phyloP scores from a whole-genome alignment of 1,140 invertebrate species.

The Adelges cooleyi region DNA sequence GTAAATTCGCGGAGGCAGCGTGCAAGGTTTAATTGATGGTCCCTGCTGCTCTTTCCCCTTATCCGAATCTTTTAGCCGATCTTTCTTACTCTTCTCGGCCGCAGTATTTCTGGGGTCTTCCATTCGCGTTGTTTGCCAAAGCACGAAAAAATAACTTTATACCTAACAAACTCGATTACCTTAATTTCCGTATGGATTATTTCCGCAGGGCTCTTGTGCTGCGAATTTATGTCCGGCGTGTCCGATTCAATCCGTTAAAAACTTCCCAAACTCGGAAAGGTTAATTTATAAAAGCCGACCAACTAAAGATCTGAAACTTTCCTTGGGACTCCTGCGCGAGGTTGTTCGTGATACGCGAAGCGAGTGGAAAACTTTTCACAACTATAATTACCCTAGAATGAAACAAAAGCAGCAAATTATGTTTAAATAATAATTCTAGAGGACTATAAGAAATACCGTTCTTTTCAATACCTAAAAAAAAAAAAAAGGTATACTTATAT shows the following conservation, averaged over 20 bases:
- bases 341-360: too few relatives aligned
- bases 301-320: too few relatives aligned
- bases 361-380: too few relatives aligned
- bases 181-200: conserved; percentile 24
- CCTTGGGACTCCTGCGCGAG: too few relatives aligned
- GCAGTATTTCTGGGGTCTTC: not conserved
- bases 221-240: conserved; percentile 18
- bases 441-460: too few relatives aligned
- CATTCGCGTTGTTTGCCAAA: conserved; percentile 8
- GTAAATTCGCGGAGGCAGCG: conserved; percentile 16
- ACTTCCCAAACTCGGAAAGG: not conserved
- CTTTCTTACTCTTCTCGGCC: not conserved
- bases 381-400: too few relatives aligned
- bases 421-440: too few relatives aligned
- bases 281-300: too few relatives aligned
- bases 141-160: conserved; percentile 13
- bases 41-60: not conserved
- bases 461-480: too few relatives aligned
- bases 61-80: too few relatives aligned
- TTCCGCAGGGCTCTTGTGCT: conserved; percentile 10
- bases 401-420: too few relatives aligned
- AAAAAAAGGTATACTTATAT: too few relatives aligned
- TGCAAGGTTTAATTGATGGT: conserved; percentile 21
- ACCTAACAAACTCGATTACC: conserved; percentile 21
- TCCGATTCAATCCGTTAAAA: conserved; percentile 24